phyloP scores from a whole-genome alignment of 37 sponge, comb jelly and placozoan genomes.

The Petrosia ficiformis region DNA sequence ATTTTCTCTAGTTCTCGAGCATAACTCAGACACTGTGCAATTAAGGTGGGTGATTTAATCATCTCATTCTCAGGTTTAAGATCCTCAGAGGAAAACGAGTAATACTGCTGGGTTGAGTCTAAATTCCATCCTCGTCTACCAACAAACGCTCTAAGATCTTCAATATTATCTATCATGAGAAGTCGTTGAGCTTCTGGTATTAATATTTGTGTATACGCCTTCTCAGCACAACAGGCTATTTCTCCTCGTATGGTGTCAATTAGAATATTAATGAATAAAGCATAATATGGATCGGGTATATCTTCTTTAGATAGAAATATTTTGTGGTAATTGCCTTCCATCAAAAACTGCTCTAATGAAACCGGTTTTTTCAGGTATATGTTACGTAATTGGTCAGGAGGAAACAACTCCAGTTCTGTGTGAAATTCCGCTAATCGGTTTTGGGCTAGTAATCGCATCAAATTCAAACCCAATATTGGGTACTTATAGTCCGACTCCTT shows the following conservation, averaged over 20 bases:
- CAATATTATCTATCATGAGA: slow-evolving; percentile 40
- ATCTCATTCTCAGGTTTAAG: slow-evolving; percentile 54
- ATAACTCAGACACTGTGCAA: slow-evolving; percentile 75
- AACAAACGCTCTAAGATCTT: slow-evolving; percentile 47
- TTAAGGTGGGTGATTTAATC: slow-evolving; percentile 38
- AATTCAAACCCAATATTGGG: slow-evolving; percentile 90
- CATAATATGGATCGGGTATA: slow-evolving; percentile 84
- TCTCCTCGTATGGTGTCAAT: slow-evolving; percentile 86
- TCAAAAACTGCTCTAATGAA: slow-evolving; percentile 89
- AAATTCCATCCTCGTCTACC: slow-evolving; percentile 54
- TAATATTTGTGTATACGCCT: slow-evolving; percentile 57
- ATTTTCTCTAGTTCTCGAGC: slow-evolving; percentile 90
- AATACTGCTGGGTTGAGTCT: slow-evolving; percentile 29
- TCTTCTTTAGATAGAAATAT: slow-evolving; percentile 85
- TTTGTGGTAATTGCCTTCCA: slow-evolving; percentile 99
- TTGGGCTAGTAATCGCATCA: slow-evolving; percentile 83
- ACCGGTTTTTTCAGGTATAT: slow-evolving; percentile 92
- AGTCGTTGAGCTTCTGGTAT: slow-evolving; percentile 71
- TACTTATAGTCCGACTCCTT: slow-evolving; percentile 78
- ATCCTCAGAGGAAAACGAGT: slow-evolving; percentile 42
- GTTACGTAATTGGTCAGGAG: slow-evolving; percentile 66
- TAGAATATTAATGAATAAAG: slow-evolving; percentile 87
- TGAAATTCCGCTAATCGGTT: slow-evolving; percentile 95
- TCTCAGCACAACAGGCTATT: slow-evolving; percentile 88
- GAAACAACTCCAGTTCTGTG: slow-evolving; percentile 85